Evolutionary conservation across 2,113 vertebrate species (phyloP).

Genomic region (Tautogolabrus adspersus): DNA sequence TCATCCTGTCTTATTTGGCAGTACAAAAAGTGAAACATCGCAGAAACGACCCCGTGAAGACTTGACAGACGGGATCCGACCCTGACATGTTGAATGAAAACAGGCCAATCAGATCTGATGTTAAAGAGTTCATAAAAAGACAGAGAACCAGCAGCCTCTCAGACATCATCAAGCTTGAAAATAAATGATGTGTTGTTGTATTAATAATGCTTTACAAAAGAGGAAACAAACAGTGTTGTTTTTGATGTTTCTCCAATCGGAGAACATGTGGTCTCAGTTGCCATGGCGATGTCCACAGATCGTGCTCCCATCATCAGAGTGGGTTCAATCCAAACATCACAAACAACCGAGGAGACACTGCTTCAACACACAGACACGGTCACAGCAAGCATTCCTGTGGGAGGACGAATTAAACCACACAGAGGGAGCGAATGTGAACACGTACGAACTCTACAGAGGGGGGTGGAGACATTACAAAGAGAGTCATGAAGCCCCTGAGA

Average conservation of each 20-base stretch:
- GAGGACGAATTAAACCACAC: conserved; percentile 35
- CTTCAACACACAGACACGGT: conserved; percentile 19
- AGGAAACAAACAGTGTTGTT: conserved; percentile 20
- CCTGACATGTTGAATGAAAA: conserved; percentile 46
- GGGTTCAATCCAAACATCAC: conserved; percentile 45
- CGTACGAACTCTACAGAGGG: conserved; percentile 4
- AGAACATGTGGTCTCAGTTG: conserved; percentile 44
- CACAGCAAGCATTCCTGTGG: conserved; percentile 29
- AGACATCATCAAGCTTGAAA: background rate
- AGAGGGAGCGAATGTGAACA: conserved; percentile 30
- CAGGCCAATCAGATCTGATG: conserved; percentile 16
- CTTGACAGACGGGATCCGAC: conserved; percentile 26
- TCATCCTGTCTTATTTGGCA: conserved; percentile 2
- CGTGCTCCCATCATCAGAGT: conserved; percentile 21
- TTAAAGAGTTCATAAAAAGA: conserved; percentile 11
- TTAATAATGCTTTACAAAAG: conserved; percentile 4
- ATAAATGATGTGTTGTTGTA: background rate
- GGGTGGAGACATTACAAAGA: background rate
- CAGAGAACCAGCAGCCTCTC: conserved; percentile 7
- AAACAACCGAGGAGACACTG: background rate
- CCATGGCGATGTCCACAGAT: conserved; percentile 53
- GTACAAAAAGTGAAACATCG: conserved; percentile 11
- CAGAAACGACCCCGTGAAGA: background rate
- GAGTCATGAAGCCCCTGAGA: conserved; percentile 33
- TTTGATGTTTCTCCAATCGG: conserved; percentile 10